Evolutionary conservation across 2,113 vertebrate genomes (phyloP), one percentile per base, ranked within the genome.

Genomic region (Paratilapia polleni): DNA sequence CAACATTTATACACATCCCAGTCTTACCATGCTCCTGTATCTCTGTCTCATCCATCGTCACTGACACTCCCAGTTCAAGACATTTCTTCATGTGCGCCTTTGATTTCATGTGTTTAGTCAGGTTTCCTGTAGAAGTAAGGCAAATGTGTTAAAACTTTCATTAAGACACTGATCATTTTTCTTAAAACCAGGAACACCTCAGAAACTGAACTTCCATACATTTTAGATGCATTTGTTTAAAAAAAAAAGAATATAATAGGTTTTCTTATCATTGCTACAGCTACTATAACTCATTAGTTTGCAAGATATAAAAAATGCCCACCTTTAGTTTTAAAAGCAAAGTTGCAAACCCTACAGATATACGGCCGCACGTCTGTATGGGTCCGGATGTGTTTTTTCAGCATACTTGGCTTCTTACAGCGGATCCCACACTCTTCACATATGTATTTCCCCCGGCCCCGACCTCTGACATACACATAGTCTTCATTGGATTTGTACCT

Each of bases 311-410:
- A 52, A 66, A 61, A 31, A 28, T 31, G n/a, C 92, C 58, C 95
- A 99, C 98, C 98, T 99, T 99, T 99, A 43, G 98, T 99, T 96
- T 99, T 99, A 94, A 99, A 99, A 91, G 98, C 98, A 52, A 99
- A 99, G 93, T 99, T 99, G 94, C 98, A 99, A 94, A 98, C 93
- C 92, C 98, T 98, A 97, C 98, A 99, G 82, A 99, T 96, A 3
- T 99, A 99, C 58, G 98, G 98, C 82, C 98, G 96, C 74, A 99
- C 97, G 49, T 99, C 98, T 2, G 98, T 99, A 74, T 99, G 98
- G 31, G 98, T 99, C 73, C 98, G 96, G 89, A 99, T 99, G 90
- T 99, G 98, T 93, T 99, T 99, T 81, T 99, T 99, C 80, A 99
- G 97, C 98, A 99, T 99, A 95, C 98, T 99, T 26, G 98, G 98